Percentiles rank a stretch among this genome's conserved stretches.
phyloP scores from a whole-genome alignment of 1,140 invertebrate species.

The Phortica variegata region DNA sequence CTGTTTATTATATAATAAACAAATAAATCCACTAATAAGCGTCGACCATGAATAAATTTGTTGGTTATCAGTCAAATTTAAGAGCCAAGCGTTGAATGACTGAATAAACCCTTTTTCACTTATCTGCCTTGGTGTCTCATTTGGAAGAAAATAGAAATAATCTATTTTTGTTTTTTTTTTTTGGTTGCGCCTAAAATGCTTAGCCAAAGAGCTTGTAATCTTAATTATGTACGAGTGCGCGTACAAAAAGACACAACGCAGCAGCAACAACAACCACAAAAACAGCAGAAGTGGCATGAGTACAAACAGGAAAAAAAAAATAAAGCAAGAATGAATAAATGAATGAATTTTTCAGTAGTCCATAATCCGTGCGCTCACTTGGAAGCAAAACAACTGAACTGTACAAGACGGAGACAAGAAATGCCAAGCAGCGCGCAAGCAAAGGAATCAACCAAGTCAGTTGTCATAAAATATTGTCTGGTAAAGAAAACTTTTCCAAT shows the following conservation, averaged over 20 bases:
- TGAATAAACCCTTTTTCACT: conserved; percentile 16
- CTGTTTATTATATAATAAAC: conserved; percentile 28
- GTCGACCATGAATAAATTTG: conserved; percentile 49
- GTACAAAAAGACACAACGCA: too few species aligned
- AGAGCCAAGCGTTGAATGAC: conserved; percentile 24
- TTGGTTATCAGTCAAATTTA: conserved; percentile 47
- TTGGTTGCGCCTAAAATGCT: conserved; percentile 18
- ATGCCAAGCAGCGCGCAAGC: too few species aligned
- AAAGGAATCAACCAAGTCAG: conserved; percentile 10
- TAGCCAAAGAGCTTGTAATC: conserved; percentile 49
- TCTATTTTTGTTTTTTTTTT: too few species aligned
- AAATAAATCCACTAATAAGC: conserved; percentile 31
- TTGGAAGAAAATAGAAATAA: background rate
- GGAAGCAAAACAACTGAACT: too few species aligned
- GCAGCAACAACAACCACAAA: too few species aligned
- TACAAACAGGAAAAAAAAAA: too few species aligned
- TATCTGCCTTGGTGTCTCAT: background rate
- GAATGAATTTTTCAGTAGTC: conserved; percentile 53
- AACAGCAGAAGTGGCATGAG: too few species aligned
- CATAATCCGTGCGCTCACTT: conserved; percentile 32
- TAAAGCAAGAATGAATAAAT: conserved; percentile 48
- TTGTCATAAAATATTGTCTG: conserved; percentile 55
- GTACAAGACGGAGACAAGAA: too few species aligned
- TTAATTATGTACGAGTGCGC: conserved; percentile 56
- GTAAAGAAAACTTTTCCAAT: conserved; percentile 51